Percentiles rank a stretch among this genome's conserved stretches.
phyloP scores from a whole-genome alignment of 2,113 vertebrate species.

The Pipa parva region DNA sequence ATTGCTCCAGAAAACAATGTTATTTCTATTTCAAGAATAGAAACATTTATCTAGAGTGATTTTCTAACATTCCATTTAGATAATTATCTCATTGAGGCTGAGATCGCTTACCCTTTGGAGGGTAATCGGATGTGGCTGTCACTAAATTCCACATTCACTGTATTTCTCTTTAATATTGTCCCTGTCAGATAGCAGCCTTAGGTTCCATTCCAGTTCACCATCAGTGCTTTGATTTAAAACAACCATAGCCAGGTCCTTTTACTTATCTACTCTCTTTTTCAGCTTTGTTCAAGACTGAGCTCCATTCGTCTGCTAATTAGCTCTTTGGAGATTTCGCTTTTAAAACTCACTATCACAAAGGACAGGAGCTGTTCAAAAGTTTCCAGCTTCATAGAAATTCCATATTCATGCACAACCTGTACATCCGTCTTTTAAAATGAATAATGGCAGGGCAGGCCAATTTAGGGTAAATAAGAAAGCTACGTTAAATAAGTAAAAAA shows the following conservation, averaged over 20 bases:
- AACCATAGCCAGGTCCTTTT: constrained; percentile 85
- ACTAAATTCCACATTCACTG: constrained; percentile 65
- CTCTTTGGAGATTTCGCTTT: constrained; percentile 99
- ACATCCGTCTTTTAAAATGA: constrained; percentile 72
- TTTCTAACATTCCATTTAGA: constrained; percentile 38
- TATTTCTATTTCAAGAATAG: no score
- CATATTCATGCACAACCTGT: constrained; percentile 72
- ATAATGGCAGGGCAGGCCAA: constrained; percentile 76
- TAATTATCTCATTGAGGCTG: constrained; percentile 54
- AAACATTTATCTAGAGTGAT: background rate
- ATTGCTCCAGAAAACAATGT: no score
- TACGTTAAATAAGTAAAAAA: constrained; percentile 54
- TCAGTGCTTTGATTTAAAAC: constrained; percentile 89
- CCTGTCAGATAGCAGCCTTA: constrained; percentile 88
- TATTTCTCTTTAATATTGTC: constrained; percentile 76
- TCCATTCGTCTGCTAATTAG: constrained; percentile 95
- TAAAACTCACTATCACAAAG: constrained; percentile 84
- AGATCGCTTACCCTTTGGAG: constrained; percentile 56
- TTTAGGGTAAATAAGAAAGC: constrained; percentile 68
- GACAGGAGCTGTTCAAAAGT: constrained; percentile 80
- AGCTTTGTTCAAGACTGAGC: constrained; percentile 90
- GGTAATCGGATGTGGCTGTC: constrained; percentile 62
- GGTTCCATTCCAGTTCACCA: constrained; percentile 84
- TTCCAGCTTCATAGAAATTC: constrained; percentile 80
- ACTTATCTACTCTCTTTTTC: constrained; percentile 81